Evolutionary conservation across 2,113 vertebrate species (phyloP).

Genomic region (Cinclus mexicanus): DNA sequence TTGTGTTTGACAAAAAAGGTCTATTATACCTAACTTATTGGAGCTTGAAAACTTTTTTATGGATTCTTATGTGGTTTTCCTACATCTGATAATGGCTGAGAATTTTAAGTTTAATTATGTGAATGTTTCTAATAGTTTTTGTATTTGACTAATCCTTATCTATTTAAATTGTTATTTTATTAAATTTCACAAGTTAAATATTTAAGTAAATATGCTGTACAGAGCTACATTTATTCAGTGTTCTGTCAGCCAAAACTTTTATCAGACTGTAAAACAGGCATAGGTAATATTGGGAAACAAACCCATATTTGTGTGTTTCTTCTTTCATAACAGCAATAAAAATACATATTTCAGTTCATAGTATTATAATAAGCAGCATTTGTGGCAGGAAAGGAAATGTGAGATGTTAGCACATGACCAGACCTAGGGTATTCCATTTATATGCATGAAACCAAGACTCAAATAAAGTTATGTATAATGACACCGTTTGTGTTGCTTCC

Average conservation of each 20-base stretch:
- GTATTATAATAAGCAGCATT: conserved; percentile 54
- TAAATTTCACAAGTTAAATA: conserved; percentile 65
- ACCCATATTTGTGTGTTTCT: conserved; percentile 15
- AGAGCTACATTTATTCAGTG: conserved; percentile 2
- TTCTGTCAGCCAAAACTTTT: conserved; percentile 22
- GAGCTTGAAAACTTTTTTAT: conserved; percentile 57
- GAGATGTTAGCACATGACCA: conserved; percentile 49
- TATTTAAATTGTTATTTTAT: conserved; percentile 59
- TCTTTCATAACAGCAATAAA: conserved; percentile 38
- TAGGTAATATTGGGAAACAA: conserved; percentile 33
- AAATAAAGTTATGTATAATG: conserved; percentile 44
- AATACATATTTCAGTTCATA: conserved; percentile 51
- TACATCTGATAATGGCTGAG: conserved; percentile 59
- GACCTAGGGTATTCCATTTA: conserved; percentile 42
- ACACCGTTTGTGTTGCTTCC: neutral
- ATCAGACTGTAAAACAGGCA: conserved; percentile 41
- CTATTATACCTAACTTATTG: conserved; percentile 68
- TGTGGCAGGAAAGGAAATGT: conserved; percentile 58
- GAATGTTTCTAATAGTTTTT: conserved; percentile 49
- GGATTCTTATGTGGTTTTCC: conserved; percentile 42
- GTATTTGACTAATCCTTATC: conserved; percentile 60
- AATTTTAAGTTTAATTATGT: conserved; percentile 56
- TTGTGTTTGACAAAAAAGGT: conserved; percentile 69
- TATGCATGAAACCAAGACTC: conserved; percentile 48
- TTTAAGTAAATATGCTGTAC: conserved; percentile 1